Evolutionary conservation across 2,113 vertebrate species (phyloP).

Genomic region (Fulica atra): DNA sequence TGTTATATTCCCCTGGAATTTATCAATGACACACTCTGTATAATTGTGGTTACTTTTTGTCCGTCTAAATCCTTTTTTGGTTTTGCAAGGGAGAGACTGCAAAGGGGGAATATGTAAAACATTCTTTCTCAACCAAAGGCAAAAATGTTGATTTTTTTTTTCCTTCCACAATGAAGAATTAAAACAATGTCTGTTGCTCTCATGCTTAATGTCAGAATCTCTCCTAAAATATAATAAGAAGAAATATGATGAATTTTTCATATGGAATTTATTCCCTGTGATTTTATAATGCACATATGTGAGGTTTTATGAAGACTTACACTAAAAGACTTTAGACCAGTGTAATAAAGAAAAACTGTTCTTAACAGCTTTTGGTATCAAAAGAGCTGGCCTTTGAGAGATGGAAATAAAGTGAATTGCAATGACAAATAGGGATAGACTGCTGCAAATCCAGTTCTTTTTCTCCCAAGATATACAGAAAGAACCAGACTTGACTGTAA

Average conservation of each 20-base stretch:
- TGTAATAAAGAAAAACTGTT: not conserved
- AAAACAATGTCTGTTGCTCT: constrained; percentile 36
- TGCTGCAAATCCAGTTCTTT: not conserved
- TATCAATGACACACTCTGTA: constrained; percentile 61
- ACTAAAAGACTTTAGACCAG: not conserved
- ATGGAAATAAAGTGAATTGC: not conserved
- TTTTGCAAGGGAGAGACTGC: constrained; percentile 30
- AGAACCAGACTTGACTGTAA: not conserved
- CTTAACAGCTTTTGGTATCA: not conserved
- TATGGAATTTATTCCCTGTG: constrained; percentile 34
- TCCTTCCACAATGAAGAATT: constrained; percentile 10
- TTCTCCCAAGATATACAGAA: not conserved
- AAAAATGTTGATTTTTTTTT: not conserved
- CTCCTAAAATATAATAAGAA: constrained; percentile 2
- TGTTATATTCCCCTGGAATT: constrained; percentile 51
- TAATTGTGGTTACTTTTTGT: constrained; percentile 61
- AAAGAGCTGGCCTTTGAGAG: not conserved
- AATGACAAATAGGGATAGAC: not conserved
- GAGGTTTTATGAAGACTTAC: constrained; percentile 22
- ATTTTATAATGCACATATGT: constrained; percentile 40
- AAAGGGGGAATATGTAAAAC: constrained; percentile 34
- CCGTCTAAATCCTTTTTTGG: constrained; percentile 24
- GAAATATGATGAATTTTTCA: constrained; percentile 20
- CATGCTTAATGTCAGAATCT: not conserved
- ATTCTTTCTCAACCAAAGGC: constrained; percentile 23